Conservation (phyloP, 2,113 vertebrate genomes). For the Callipepla squamata region DNA sequence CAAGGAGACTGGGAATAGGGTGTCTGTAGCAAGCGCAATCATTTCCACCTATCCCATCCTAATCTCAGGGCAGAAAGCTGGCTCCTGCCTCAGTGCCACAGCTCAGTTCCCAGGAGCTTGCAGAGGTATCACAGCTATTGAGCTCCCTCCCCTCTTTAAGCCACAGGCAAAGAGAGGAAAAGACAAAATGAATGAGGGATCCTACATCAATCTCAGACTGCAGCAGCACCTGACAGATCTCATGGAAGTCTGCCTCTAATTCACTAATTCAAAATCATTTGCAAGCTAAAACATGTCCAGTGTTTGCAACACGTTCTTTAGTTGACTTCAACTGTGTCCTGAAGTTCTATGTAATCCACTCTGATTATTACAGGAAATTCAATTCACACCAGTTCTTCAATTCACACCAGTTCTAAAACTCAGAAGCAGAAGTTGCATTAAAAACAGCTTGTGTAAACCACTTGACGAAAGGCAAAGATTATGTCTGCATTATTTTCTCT, state of each 20-base stretch:
- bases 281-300: not conserved
- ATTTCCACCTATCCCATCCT: not conserved
- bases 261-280: not conserved
- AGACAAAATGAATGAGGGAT: not conserved
- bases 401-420: not conserved
- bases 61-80: not conserved
- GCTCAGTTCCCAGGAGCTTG: not conserved
- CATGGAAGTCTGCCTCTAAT: not conserved
- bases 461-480: not conserved
- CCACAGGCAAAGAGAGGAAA: not conserved
- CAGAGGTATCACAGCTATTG: not conserved
- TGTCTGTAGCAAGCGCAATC: accelerated
- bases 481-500: not conserved
- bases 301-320: not conserved
- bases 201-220: not conserved
- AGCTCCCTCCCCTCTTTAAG: not conserved
- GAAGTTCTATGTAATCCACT: not conserved
- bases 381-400: not conserved
- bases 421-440: not conserved
- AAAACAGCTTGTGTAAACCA: not conserved
- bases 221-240: not conserved
- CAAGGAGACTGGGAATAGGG: not conserved
- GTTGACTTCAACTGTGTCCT: not conserved
- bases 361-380: not conserved
- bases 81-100: not conserved